phyloP scores from a whole-genome alignment of 2,113 vertebrate genomes.

The Plecturocebus donacophilus region DNA sequence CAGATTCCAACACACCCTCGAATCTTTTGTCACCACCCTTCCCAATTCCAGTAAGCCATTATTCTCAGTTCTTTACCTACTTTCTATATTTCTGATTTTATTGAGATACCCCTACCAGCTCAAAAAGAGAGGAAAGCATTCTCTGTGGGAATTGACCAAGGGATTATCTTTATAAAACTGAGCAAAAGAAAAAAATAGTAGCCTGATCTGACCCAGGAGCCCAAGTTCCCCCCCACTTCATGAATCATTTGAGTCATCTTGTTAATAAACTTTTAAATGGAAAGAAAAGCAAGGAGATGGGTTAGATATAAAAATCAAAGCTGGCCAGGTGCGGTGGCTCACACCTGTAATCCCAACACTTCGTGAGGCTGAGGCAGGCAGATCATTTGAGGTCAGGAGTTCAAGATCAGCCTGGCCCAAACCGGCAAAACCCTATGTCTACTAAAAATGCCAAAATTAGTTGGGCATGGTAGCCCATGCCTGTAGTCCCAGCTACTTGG shows the following conservation, averaged over 20 bases:
- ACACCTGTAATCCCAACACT: too few relatives aligned
- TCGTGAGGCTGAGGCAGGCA: too few relatives aligned
- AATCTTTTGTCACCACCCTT: background rate
- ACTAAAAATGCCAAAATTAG: too few relatives aligned
- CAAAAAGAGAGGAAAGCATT: background rate
- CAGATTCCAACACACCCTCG: background rate
- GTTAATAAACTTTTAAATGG: conserved; percentile 20
- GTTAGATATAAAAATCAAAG: conserved; percentile 24
- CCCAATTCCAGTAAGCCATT: background rate
- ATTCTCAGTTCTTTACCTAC: background rate
- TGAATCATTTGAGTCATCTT: background rate
- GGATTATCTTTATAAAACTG: background rate
- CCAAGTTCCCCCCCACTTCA: background rate
- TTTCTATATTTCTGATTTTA: conserved; percentile 16
- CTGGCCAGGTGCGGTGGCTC: background rate
- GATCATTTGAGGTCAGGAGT: too few relatives aligned
- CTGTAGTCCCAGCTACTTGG: too few relatives aligned
- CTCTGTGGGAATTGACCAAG: background rate
- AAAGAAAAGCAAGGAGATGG: background rate
- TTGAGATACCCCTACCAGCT: background rate
- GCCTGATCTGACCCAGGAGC: background rate
- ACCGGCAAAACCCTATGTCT: too few relatives aligned
- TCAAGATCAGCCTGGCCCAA: too few relatives aligned
- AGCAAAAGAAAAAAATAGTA: background rate
- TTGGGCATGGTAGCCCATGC: too few relatives aligned